Evolutionary conservation across 2,888 invertebrate species (phyloP).

Genomic region (Isoperla grammatica): DNA sequence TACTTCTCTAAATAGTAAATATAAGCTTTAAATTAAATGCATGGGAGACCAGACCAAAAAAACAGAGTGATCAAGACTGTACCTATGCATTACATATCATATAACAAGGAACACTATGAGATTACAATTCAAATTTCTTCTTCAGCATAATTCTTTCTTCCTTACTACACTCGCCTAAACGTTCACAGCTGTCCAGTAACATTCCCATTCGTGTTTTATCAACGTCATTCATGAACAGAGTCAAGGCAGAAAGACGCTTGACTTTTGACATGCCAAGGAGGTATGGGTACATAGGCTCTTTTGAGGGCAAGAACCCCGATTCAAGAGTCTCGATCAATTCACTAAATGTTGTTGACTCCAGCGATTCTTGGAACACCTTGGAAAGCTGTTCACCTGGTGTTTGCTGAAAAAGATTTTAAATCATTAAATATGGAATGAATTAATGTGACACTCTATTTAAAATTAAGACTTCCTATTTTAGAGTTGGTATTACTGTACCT

Average conservation of each 20-base stretch:
- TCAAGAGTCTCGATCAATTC: slow-evolving; percentile 52
- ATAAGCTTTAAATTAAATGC: no score
- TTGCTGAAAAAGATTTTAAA: slow-evolving; percentile 43
- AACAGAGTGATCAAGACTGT: no score
- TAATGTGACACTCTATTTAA: not conserved
- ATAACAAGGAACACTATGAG: not conserved
- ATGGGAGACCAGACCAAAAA: no score
- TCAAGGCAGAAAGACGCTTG: slow-evolving; percentile 58
- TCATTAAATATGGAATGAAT: not conserved
- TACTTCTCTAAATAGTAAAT: no score
- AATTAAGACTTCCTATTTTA: not conserved
- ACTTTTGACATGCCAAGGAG: slow-evolving; percentile 51
- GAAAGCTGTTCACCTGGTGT: slow-evolving; percentile 54
- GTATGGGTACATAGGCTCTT: slow-evolving; percentile 47
- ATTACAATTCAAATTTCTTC: slow-evolving; percentile 23
- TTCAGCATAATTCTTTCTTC: slow-evolving; percentile 15
- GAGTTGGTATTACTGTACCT: not conserved
- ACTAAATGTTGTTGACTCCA: slow-evolving; percentile 59
- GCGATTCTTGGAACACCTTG: slow-evolving; percentile 58
- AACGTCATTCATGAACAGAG: slow-evolving; percentile 54
- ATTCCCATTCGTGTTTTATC: slow-evolving; percentile 47
- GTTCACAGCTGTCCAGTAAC: slow-evolving; percentile 15
- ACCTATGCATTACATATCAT: no score
- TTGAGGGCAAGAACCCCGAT: slow-evolving; percentile 45
- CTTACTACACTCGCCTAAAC: slow-evolving; percentile 16